Conservation (phyloP, 2,888 invertebrate species). For the Eurytoma californica region DNA sequence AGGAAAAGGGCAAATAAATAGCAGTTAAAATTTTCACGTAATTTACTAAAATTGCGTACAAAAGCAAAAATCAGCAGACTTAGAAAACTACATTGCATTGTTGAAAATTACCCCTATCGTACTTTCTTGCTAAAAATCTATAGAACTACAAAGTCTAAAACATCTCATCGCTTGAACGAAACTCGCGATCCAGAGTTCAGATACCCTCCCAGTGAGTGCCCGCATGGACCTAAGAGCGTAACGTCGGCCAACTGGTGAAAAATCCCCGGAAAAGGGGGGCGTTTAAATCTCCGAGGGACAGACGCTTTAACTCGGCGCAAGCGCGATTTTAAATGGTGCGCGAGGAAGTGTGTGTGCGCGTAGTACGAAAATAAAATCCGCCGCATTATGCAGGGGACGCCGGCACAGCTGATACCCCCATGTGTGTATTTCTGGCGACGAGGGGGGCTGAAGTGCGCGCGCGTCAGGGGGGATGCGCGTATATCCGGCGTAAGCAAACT, state of each 20-base stretch:
- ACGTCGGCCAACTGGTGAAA: background rate
- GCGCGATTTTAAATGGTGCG: conserved; percentile 57
- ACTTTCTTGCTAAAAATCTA: background rate
- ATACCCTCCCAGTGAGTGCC: background rate
- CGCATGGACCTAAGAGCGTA: background rate
- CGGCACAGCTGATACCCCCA: conserved; percentile 72
- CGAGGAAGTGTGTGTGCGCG: background rate
- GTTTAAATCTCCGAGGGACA: conserved; percentile 6
- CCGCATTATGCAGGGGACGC: conserved; percentile 54
- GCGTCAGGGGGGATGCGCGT: background rate
- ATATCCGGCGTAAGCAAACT: conserved; percentile 56
- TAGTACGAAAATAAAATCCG: conserved; percentile 41
- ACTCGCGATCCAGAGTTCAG: background rate
- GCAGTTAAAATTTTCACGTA: too few species aligned
- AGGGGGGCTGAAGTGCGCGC: conserved; percentile 49
- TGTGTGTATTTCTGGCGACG: conserved; percentile 55
- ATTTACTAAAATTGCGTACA: too few species aligned
- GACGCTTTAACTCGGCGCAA: background rate
- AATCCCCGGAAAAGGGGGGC: background rate
- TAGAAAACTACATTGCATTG: too few species aligned
- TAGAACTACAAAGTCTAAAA: background rate
- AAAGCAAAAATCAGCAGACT: too few species aligned
- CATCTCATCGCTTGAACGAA: background rate
- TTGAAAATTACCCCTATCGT: too few species aligned
- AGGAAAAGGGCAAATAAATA: too few species aligned